These are phyloP conservation scores for Macrotrachela quadricornifera DNA, from an alignment of 1,140 invertebrate species.

Conservation along the genomic window DNA sequence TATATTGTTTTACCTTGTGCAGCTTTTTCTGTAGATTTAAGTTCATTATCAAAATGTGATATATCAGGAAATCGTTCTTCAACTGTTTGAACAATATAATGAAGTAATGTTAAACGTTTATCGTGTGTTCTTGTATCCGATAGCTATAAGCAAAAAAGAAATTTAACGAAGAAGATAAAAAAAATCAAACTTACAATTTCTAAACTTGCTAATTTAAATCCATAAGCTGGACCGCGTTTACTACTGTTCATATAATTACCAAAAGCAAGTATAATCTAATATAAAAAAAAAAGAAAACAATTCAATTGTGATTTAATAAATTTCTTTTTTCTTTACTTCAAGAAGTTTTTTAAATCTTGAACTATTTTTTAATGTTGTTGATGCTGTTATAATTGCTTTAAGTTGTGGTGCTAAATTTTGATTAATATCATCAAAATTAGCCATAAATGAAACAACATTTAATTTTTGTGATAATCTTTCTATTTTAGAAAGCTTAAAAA, in stretches of 20 bases:
- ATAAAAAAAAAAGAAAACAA: no score
- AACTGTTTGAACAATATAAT: slow-evolving; percentile 78
- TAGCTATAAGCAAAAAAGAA: slow-evolving; percentile 40
- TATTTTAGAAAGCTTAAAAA: slow-evolving; percentile 61
- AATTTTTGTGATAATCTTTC: slow-evolving; percentile 82
- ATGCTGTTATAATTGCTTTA: slow-evolving; percentile 72
- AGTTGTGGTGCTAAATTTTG: slow-evolving; percentile 80
- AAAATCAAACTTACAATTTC: slow-evolving; percentile 37
- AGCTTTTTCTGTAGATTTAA: slow-evolving; percentile 85
- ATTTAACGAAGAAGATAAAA: slow-evolving; percentile 1
- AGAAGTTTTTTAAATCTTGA: slow-evolving; percentile 65
- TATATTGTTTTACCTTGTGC: slow-evolving; percentile 43
- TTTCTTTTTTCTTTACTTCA: slow-evolving; percentile 37
- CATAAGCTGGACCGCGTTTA: slow-evolving; percentile 84
- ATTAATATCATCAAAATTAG: slow-evolving; percentile 79
- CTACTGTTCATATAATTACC: slow-evolving; percentile 95
- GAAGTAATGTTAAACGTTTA: slow-evolving; percentile 66
- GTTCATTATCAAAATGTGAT: slow-evolving; percentile 65
- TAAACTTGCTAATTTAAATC: slow-evolving; percentile 85
- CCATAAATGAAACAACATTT: slow-evolving; percentile 88
- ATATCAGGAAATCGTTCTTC: slow-evolving; percentile 64
- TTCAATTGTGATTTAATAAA: no score
- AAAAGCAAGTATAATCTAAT: slow-evolving; percentile 68
- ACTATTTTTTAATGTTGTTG: slow-evolving; percentile 67
- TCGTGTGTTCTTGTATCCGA: slow-evolving; percentile 75